phyloP scores from a whole-genome alignment of 2,888 invertebrate species.

The Scrobipalpa atriplicella region DNA sequence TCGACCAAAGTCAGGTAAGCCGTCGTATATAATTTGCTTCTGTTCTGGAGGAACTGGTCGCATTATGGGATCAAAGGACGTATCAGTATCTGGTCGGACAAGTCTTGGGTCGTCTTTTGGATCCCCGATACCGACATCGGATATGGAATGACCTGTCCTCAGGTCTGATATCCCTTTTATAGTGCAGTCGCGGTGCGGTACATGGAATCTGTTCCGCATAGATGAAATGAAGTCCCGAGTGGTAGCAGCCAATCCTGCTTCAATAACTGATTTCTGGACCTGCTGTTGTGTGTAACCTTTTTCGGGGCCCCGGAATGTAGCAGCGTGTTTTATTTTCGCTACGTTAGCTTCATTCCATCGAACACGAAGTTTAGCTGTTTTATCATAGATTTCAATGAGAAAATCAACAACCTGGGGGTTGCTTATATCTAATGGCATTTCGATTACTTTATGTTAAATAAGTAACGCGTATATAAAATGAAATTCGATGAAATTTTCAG shows the following conservation, averaged over 20 bases:
- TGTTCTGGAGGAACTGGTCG: conserved; percentile 48
- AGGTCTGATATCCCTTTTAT: conserved; percentile 43
- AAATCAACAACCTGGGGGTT: conserved; percentile 55
- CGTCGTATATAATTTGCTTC: conserved; percentile 48
- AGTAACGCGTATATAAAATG: not conserved
- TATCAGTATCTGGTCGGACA: conserved; percentile 46
- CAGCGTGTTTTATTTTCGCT: conserved; percentile 46
- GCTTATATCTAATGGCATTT: conserved; percentile 52
- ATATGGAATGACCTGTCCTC: conserved; percentile 49
- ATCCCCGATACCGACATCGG: conserved; percentile 53
- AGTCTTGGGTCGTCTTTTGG: conserved; percentile 52
- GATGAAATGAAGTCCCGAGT: conserved; percentile 45
- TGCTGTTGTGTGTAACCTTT: conserved; percentile 48
- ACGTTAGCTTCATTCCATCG: conserved; percentile 50
- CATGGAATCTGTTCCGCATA: conserved; percentile 41
- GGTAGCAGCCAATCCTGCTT: conserved; percentile 46
- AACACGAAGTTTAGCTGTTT: conserved; percentile 51
- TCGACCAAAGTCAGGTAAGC: conserved; percentile 51
- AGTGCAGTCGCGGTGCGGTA: conserved; percentile 44
- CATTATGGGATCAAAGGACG: conserved; percentile 50
- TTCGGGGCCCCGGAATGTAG: conserved; percentile 46
- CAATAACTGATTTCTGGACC: conserved; percentile 44
- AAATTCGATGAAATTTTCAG: no score
- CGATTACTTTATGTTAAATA: conserved; percentile 19
- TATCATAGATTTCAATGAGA: conserved; percentile 55